phyloP scores from a whole-genome alignment of 2,797 vertebrate genomes.

The Oreortyx pictus region DNA sequence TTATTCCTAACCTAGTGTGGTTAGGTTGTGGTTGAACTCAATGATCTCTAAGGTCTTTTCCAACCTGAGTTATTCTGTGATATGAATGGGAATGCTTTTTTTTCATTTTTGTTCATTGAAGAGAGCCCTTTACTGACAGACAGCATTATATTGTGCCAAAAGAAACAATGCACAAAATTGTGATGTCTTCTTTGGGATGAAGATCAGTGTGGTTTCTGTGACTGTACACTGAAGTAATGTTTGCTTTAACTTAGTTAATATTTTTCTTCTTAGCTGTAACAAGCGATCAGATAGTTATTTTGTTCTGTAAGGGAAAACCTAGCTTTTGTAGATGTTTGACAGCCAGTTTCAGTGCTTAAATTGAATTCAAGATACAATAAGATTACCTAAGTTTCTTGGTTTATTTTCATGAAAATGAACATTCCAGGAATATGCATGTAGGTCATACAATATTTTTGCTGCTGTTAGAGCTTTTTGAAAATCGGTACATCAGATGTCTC shows the following conservation, averaged over 20 bases:
- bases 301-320: not conserved
- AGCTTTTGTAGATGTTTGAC: not conserved
- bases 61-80: too few relatives aligned
- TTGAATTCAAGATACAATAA: not conserved
- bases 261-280: conserved; percentile 13
- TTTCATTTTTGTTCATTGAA: conserved; percentile 26
- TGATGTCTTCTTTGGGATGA: conserved; percentile 10
- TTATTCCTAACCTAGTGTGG: not conserved
- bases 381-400: not conserved
- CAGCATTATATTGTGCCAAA: conserved; percentile 32
- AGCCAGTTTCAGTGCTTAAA: not conserved
- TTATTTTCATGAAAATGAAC: not conserved
- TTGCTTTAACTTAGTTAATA: not conserved
- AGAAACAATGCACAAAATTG: conserved; percentile 63
- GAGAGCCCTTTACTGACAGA: conserved; percentile 30
- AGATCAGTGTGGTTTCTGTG: not conserved
- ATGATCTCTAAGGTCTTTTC: too few relatives aligned
- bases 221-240: not conserved
- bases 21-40: too few relatives aligned
- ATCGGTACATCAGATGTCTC: not conserved
- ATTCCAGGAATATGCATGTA: not conserved
- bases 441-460: not conserved
- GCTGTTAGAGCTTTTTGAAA: not conserved
- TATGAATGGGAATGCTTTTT: conserved; percentile 7
- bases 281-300: not conserved